Conservation (phyloP, 1,140 invertebrate genomes). For the Brachionus calyciflorus region DNA sequence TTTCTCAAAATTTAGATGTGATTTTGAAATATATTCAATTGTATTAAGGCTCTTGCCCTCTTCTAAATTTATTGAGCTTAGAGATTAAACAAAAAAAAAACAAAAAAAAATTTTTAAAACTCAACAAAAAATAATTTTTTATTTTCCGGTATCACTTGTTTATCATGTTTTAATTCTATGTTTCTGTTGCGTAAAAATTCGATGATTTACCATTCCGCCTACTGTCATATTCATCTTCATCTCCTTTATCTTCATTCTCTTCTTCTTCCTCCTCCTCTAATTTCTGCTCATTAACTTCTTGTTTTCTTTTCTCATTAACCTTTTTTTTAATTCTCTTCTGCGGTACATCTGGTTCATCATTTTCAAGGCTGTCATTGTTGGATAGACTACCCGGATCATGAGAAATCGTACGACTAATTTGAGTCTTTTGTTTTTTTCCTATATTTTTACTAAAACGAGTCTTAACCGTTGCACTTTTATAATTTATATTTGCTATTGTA, state of each 20-base stretch:
- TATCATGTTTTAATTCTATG: too few relatives aligned
- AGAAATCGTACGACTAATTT: not conserved
- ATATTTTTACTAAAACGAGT: not conserved
- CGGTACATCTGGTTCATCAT: not conserved
- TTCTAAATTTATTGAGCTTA: too few relatives aligned
- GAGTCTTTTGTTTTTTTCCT: not conserved
- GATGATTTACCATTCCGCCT: not conserved
- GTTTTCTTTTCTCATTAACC: too few relatives aligned
- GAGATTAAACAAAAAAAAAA: too few relatives aligned
- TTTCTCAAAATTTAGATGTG: too few relatives aligned
- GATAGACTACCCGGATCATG: conserved; percentile 13
- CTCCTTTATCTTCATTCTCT: not conserved
- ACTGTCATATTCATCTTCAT: not conserved
- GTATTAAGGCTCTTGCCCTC: too few relatives aligned
- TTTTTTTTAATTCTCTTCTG: not conserved
- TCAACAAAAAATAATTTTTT: too few relatives aligned
- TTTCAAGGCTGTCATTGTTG: conserved; percentile 19
- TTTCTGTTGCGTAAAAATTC: too few relatives aligned
- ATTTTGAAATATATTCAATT: too few relatives aligned
- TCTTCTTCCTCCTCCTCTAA: not conserved
- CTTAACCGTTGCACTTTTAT: not conserved
- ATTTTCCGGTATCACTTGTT: too few relatives aligned
- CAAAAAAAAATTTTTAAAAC: too few relatives aligned
- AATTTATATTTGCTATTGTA: conserved; percentile 15
- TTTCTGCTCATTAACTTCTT: too few relatives aligned